Evolutionary conservation across 2,888 invertebrate genomes (phyloP).

Genomic region (Priapulus caudatus): DNA sequence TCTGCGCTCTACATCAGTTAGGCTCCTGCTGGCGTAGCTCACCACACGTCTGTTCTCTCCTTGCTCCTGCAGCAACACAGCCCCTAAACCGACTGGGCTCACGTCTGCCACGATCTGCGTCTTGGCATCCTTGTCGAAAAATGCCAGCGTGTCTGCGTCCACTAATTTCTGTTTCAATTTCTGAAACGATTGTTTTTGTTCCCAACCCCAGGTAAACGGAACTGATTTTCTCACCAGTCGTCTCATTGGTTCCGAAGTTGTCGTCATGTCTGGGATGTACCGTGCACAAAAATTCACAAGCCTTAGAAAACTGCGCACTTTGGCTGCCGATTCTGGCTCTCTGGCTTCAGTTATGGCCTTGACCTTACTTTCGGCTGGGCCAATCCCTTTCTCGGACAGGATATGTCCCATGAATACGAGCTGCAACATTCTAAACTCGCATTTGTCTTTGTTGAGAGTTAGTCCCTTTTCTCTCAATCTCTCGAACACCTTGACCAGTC

Average conservation of each 20-base stretch:
- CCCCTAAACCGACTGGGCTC: conserved; percentile 30
- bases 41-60: too few relatives aligned
- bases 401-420: conserved; percentile 13
- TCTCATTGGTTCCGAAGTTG: too few relatives aligned
- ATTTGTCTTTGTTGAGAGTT: conserved; percentile 29
- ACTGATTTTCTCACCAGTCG: too few relatives aligned
- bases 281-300: too few relatives aligned
- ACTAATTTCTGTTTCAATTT: too few relatives aligned
- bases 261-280: too few relatives aligned
- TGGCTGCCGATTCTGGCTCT: conserved; percentile 4
- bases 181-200: too few relatives aligned
- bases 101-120: conserved; percentile 29
- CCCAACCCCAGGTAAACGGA: too few relatives aligned
- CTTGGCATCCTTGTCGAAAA: conserved; percentile 26
- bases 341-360: conserved; percentile 8
- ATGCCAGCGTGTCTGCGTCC: too few relatives aligned
- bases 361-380: conserved; percentile 9
- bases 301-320: conserved; percentile 16
- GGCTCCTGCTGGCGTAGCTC: conserved; percentile 31
- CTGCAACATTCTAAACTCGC: conserved; percentile 20
- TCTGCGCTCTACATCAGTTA: conserved; percentile 27
- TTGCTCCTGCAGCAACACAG: conserved; percentile 26
- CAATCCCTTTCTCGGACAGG: conserved; percentile 10
- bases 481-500: conserved; percentile 23
- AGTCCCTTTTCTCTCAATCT: conserved; percentile 17